Evolutionary conservation across 2,113 vertebrate species (phyloP).

Genomic region (Halichoeres trimaculatus): DNA sequence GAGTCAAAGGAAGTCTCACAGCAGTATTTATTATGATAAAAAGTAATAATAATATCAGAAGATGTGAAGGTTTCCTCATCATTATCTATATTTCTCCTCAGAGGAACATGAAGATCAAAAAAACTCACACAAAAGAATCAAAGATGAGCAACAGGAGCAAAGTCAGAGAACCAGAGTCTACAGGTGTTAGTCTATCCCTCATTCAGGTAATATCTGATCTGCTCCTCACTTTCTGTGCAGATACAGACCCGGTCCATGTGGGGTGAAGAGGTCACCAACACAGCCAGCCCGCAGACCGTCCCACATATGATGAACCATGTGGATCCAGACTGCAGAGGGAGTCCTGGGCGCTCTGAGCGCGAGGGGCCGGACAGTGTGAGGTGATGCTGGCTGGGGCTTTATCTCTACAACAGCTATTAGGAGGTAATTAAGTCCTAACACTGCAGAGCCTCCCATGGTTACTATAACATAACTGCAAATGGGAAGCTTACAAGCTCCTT

Average conservation of each 20-base stretch:
- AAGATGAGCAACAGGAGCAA: too few relatives aligned
- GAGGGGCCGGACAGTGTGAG: slow-evolving; percentile 57
- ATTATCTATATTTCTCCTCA: too few relatives aligned
- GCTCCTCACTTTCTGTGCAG: background rate
- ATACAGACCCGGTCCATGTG: background rate
- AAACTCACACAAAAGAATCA: too few relatives aligned
- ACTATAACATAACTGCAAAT: slow-evolving; percentile 88
- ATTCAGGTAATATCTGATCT: background rate
- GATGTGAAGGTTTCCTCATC: too few relatives aligned
- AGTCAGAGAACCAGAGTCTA: background rate
- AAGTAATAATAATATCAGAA: too few relatives aligned
- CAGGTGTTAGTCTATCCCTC: too few relatives aligned
- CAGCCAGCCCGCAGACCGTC: background rate
- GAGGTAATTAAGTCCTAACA: slow-evolving; percentile 95
- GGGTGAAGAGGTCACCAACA: slow-evolving; percentile 1
- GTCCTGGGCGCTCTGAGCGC: slow-evolving; percentile 23
- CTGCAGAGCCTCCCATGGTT: slow-evolving; percentile 88
- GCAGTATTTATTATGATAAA: too few relatives aligned
- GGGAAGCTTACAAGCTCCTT: slow-evolving; percentile 88
- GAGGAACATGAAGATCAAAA: too few relatives aligned
- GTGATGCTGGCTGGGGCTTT: slow-evolving; percentile 79
- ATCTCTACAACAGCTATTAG: slow-evolving; percentile 90
- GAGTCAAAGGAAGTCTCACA: too few relatives aligned
- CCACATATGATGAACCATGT: slow-evolving; percentile 12
- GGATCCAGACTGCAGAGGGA: slow-evolving; percentile 21